Conservation (phyloP, 2,888 invertebrate species). For the Eudemis profundana region DNA sequence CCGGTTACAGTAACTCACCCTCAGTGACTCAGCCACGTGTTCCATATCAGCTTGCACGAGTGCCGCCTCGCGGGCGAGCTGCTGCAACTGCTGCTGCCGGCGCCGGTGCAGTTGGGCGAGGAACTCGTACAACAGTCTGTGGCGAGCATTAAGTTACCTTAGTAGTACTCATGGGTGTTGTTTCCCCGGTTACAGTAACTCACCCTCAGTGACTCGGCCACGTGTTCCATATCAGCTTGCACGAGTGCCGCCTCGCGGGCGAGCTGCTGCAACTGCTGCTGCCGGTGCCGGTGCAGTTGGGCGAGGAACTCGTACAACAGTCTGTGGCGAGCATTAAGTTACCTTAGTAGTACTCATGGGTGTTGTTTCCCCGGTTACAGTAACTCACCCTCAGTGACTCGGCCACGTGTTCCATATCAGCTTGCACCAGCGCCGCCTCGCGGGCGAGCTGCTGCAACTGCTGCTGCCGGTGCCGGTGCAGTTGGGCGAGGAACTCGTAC, state of each 20-base stretch:
- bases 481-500: slow-evolving; percentile 92
- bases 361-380: too few species aligned
- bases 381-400: slow-evolving; percentile 53
- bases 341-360: too few species aligned
- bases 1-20: slow-evolving; percentile 22
- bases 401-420: slow-evolving; percentile 90
- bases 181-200: too few species aligned
- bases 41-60: slow-evolving; percentile 90
- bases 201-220: slow-evolving; percentile 74
- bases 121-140: slow-evolving; percentile 92
- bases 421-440: slow-evolving; percentile 91
- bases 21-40: slow-evolving; percentile 84
- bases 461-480: slow-evolving; percentile 88
- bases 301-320: slow-evolving; percentile 93
- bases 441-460: slow-evolving; percentile 85
- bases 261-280: slow-evolving; percentile 83
- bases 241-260: slow-evolving; percentile 90
- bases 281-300: slow-evolving; percentile 89
- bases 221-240: slow-evolving; percentile 89
- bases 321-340: slow-evolving; percentile 86
- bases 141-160: too few species aligned
- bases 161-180: too few species aligned
- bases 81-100: slow-evolving; percentile 86
- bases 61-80: slow-evolving; percentile 87
- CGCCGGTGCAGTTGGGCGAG: slow-evolving; percentile 90